phyloP scores from a whole-genome alignment of 2,113 vertebrate species.

The Callipepla squamata region DNA sequence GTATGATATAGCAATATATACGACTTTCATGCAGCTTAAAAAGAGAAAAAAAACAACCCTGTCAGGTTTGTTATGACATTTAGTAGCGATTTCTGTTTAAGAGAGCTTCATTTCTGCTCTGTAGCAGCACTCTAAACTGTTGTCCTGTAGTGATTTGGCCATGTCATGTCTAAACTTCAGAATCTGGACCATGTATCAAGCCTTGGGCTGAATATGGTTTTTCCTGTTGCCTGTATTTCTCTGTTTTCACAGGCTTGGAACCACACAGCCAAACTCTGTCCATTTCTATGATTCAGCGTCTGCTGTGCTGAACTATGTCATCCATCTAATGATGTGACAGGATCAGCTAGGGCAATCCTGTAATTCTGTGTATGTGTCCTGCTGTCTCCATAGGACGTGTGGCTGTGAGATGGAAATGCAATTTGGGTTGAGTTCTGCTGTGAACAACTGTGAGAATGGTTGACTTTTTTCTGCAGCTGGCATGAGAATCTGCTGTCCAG shows the following conservation, averaged over 20 bases:
- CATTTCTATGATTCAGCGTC: neutral
- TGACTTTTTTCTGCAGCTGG: neutral
- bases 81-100: neutral
- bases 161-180: fast-evolving
- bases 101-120: neutral
- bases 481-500: neutral
- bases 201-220: neutral
- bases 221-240: neutral
- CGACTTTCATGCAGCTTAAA: neutral
- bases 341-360: neutral
- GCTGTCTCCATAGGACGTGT: neutral
- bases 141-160: neutral
- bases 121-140: neutral
- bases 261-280: neutral
- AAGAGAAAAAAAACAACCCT: neutral
- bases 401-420: neutral
- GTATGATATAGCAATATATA: neutral
- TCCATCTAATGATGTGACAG: neutral
- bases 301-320: neutral
- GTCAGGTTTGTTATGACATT: neutral
- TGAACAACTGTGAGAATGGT: neutral
- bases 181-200: fast-evolving
- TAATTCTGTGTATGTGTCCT: neutral
- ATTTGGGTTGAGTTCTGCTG: neutral
- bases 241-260: neutral